These are phyloP conservation scores for Luperina testacea DNA, from an alignment of 2,888 invertebrate genomes.

Conservation along the genomic window DNA sequence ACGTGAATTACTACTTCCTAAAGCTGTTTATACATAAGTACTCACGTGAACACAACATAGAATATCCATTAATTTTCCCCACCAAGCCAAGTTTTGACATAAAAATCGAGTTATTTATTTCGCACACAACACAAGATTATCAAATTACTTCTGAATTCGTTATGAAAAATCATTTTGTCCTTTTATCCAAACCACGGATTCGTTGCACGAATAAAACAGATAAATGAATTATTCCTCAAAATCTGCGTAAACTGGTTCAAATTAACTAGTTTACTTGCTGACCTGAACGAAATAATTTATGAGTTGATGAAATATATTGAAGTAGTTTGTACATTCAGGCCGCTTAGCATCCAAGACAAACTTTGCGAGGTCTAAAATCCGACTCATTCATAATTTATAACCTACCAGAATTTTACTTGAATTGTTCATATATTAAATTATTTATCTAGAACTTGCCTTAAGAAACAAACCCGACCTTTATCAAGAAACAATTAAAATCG, in stretches of 20 bases:
- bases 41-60: slow-evolving; percentile 37
- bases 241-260: slow-evolving; percentile 51
- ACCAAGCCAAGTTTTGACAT: slow-evolving; percentile 33
- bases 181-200: slow-evolving; percentile 42
- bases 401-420: slow-evolving; percentile 27
- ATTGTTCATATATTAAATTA: slow-evolving; percentile 43
- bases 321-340: slow-evolving; percentile 45
- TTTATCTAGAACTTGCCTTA: slow-evolving; percentile 40
- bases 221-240: slow-evolving; percentile 52
- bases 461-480: slow-evolving; percentile 39
- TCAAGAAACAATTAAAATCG: slow-evolving; percentile 46
- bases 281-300: slow-evolving; percentile 62
- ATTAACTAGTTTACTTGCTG: slow-evolving; percentile 54
- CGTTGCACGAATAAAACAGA: slow-evolving; percentile 46
- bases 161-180: slow-evolving; percentile 28
- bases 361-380: slow-evolving; percentile 50
- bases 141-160: slow-evolving; percentile 54
- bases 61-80: slow-evolving; percentile 54
- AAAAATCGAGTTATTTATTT: slow-evolving; percentile 49
- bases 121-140: slow-evolving; percentile 47
- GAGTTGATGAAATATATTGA: slow-evolving; percentile 50
- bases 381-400: slow-evolving; percentile 55
- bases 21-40: slow-evolving; percentile 55
- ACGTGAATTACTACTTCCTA: slow-evolving; percentile 63
- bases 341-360: slow-evolving; percentile 47